Evolutionary conservation across 2,797 vertebrate species (phyloP), one percentile per base, ranked within the genome.

Genomic region (Gymnocypris eckloni): DNA sequence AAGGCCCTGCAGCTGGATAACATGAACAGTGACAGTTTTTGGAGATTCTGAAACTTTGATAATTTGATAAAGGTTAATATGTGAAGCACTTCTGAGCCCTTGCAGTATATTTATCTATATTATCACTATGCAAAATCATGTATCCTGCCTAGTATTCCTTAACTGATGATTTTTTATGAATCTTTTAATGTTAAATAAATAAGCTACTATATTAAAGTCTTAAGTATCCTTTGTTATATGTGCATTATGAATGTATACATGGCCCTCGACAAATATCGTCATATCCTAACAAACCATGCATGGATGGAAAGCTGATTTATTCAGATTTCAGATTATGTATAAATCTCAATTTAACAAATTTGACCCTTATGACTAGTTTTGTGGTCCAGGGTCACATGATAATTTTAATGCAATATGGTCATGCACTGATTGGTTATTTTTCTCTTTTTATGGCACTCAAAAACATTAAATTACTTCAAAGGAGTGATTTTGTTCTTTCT

Each of bases 101-200:
- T 82, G 73, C 50, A 39, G 56, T 59, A 22, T 28, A 67, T 50
- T 39, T 43, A 37, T 33, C 59, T 41, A 25, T 81, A 70, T 54
- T 56, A 61, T 70, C 52, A 87, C 86, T 87, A 87, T 90, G 84
- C 82, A 90, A 88, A 33, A 59, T 33, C 59, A n/a, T 67, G 18
- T 48, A 78, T n/a, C 12, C 67, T 72, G 50, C 79, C 33, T 75
- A 79, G 76, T 79, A 75, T 50, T 81, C 43, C 73, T 71, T 71
- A 67, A 73, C 64, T 69, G 48, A 28, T 72, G 16, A 73, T 77
- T 52, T 83, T 37, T 70, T 78, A 16, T 56, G n/a, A 79, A 71
- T 67, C 28, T 78, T 43, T 69, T 18, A 11, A 82, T 76, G 11
- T 33, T 83, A 43, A 48, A 28, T 73, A 67, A 78, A 64, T 86